Percentiles rank a stretch among this genome's conserved stretches.
Evolutionary conservation across 2,888 invertebrate species (phyloP).

Genomic region (Drosophila tanythrix): DNA sequence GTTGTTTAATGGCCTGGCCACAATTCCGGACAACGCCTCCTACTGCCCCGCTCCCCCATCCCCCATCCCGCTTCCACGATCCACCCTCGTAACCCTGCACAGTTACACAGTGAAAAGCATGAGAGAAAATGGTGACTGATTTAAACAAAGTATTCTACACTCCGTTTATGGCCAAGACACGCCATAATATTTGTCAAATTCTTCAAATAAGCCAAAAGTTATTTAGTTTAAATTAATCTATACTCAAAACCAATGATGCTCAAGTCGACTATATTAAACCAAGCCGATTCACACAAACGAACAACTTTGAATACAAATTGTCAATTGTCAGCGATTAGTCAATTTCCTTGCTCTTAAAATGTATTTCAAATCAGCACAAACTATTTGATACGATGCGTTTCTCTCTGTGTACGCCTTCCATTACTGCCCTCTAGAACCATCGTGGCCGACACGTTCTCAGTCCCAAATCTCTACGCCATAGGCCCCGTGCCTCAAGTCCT

Average conservation of each 20-base stretch:
- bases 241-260: too few species aligned
- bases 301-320: too few species aligned
- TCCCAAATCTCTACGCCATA: slow-evolving; percentile 17
- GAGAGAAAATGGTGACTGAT: background rate
- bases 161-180: background rate
- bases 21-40: slow-evolving; percentile 57
- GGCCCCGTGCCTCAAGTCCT: slow-evolving; percentile 1
- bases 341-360: background rate
- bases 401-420: background rate
- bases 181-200: background rate
- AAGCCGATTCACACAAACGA: too few species aligned
- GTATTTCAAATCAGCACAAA: background rate
- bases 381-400: background rate
- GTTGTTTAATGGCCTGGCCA: slow-evolving; percentile 74
- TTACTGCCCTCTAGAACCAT: too few species aligned
- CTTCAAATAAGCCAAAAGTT: background rate
- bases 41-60: background rate
- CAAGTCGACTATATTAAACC: too few species aligned
- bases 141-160: background rate
- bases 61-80: background rate
- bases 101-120: background rate
- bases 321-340: background rate
- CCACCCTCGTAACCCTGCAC: background rate
- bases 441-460: slow-evolving; percentile 16
- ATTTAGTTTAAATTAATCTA: background rate